phyloP scores from a whole-genome alignment of 2,888 invertebrate genomes.

The Hemithea aestivaria region DNA sequence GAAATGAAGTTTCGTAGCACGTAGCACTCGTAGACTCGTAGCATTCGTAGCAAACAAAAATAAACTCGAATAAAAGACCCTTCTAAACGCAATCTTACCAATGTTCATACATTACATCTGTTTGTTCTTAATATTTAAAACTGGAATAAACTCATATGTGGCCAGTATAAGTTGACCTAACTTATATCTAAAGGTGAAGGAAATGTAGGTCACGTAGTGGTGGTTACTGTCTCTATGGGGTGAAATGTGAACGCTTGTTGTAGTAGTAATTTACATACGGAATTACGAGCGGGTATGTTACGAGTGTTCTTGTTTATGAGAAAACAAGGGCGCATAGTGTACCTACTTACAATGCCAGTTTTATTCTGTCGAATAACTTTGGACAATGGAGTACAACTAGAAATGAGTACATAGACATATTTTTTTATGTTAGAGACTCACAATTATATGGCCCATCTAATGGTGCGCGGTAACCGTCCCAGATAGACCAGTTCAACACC shows the following conservation, averaged over 20 bases:
- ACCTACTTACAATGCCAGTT: conserved; percentile 13
- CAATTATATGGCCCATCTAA: too few relatives aligned
- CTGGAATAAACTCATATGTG: conserved; percentile 55
- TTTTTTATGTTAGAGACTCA: too few relatives aligned
- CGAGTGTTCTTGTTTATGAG: conserved; percentile 59
- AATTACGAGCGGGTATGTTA: conserved; percentile 70
- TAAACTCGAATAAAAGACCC: neutral
- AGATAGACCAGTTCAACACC: too few relatives aligned
- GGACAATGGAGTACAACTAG: too few relatives aligned
- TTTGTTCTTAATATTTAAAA: conserved; percentile 68
- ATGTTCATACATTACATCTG: conserved; percentile 12
- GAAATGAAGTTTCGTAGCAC: too few relatives aligned
- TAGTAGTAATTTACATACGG: conserved; percentile 75
- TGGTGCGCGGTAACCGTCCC: too few relatives aligned
- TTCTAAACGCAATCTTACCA: conserved; percentile 1
- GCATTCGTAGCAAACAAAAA: neutral
- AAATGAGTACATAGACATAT: too few relatives aligned
- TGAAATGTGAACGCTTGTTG: conserved; percentile 62
- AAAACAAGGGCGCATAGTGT: conserved; percentile 31
- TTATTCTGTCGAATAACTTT: too few relatives aligned
- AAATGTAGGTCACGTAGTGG: conserved; percentile 11
- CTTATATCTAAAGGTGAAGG: neutral
- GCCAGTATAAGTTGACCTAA: conserved; percentile 31
- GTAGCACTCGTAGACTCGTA: conserved; percentile 7
- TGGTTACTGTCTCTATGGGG: conserved; percentile 55